Evolutionary conservation across 2,113 vertebrate species (phyloP), one percentile per base, ranked within the genome.

Genomic region (Reinhardtius hippoglossoides): DNA sequence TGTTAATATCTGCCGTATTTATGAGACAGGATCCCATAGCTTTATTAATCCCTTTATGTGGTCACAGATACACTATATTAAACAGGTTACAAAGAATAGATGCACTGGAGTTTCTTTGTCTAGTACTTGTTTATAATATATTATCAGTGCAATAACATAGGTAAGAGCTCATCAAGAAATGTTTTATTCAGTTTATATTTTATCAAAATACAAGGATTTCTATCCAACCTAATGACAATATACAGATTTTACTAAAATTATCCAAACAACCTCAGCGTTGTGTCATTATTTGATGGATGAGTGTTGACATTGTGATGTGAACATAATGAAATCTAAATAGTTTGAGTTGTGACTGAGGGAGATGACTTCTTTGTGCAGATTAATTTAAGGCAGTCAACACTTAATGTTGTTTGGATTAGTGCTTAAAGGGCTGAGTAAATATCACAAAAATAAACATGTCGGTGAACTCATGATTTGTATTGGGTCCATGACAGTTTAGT

Each of bases 301-400:
- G 9, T 0, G 20, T 75, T 75, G 44, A 42, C 13, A 24, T 12
- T 40, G 18, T 63, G 1, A 23, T 0, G 15, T 42, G 10, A 42
- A 13, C 9, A 12, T 10, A 42, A 42, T 42, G 40, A 9, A 9
- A 9, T 37, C 35, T 2, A 37, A 37, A 37, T 37, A 9, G 6
- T 57, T 56, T 48, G 26, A 76, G 7, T 37, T 44, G 2, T 26
- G 54, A 74, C 40, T 57, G 16, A 62, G 12, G 15, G 1, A 56
- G 13, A 13, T 27, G 26, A 56, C 62, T 67, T 61, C 27, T 65
- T 69, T 64, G 31, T 70, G 23, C 23, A 44, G 27, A 37, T 56
- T 61, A 1, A 42, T 42, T 23, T 46, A 65, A 24, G 62, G 52
- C 67, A 40, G 56, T 67, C 31, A 31, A 24, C 37, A n/a, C 16